Percentiles rank a stretch among this genome's conserved stretches.
These are phyloP conservation scores for Cromileptes altivelis DNA, from an alignment of 2,113 vertebrate species.

Conservation along the genomic window DNA sequence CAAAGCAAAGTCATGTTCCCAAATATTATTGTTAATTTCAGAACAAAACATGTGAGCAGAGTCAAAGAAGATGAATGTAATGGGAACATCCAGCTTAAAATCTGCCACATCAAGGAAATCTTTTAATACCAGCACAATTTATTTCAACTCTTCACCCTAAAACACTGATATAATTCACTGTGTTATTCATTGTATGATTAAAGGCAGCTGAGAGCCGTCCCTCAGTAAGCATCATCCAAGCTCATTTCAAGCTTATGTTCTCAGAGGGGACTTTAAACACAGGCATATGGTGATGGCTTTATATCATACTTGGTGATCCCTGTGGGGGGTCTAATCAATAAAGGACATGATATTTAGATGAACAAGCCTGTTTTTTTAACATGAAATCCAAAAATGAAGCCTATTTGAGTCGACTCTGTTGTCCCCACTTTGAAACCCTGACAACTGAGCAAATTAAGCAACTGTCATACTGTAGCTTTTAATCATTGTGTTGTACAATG, in stretches of 20 bases:
- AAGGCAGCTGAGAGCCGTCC: conserved; percentile 63
- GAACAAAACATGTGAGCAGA: conserved; percentile 37
- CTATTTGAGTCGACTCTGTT: background rate
- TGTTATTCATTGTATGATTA: conserved; percentile 62
- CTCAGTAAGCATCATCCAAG: conserved; percentile 72
- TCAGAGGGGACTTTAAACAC: conserved; percentile 75
- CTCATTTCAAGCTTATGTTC: conserved; percentile 79
- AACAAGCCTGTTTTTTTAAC: conserved; percentile 31
- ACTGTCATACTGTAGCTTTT: conserved; percentile 32
- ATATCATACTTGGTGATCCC: conserved; percentile 70
- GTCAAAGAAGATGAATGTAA: conserved; percentile 36
- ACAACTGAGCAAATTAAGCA: conserved; percentile 35
- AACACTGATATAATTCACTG: conserved; percentile 53
- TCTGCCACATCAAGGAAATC: conserved; percentile 57
- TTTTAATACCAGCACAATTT: conserved; percentile 59
- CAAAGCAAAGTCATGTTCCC: conserved; percentile 20
- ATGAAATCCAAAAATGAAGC: conserved; percentile 36
- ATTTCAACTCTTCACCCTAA: conserved; percentile 51
- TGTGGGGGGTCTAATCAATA: conserved; percentile 71
- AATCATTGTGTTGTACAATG: conserved; percentile 33
- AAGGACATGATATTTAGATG: conserved; percentile 59
- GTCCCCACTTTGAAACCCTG: conserved; percentile 21
- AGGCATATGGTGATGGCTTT: conserved; percentile 78
- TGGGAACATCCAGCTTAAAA: conserved; percentile 54
- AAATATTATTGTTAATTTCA: conserved; percentile 44